Evolutionary conservation across 2,797 vertebrate genomes (phyloP).

Genomic region (Taenioides sp.): DNA sequence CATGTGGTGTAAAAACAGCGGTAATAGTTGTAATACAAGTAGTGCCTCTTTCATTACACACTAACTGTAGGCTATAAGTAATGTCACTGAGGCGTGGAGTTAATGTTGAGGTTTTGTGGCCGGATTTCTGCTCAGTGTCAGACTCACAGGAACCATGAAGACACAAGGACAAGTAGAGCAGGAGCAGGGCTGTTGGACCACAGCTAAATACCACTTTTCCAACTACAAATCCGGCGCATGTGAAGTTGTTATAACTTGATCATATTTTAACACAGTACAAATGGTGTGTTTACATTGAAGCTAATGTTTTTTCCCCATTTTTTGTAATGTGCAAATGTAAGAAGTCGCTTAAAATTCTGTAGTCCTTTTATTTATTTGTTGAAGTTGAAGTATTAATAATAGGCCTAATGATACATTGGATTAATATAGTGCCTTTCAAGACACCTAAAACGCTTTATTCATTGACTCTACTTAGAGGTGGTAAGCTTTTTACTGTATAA

Average conservation of each 20-base stretch:
- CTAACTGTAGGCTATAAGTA: conserved; percentile 24
- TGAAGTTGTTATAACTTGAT: not conserved
- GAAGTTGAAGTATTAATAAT: too few species aligned
- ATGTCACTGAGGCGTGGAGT: conserved; percentile 29
- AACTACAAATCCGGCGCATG: not conserved
- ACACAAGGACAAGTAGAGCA: conserved; percentile 59
- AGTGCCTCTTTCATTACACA: conserved; percentile 41
- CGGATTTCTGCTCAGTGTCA: conserved; percentile 57
- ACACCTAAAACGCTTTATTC: too few species aligned
- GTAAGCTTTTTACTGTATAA: too few species aligned
- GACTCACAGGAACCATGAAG: conserved; percentile 42
- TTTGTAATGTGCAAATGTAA: too few species aligned
- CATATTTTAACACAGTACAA: not conserved
- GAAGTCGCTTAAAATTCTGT: too few species aligned
- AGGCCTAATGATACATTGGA: too few species aligned
- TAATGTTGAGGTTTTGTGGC: conserved; percentile 47
- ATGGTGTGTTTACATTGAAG: too few species aligned
- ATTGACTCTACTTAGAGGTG: too few species aligned
- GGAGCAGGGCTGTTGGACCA: conserved; percentile 43
- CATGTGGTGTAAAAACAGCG: conserved; percentile 33
- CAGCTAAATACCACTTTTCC: conserved; percentile 30
- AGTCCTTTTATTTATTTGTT: too few species aligned
- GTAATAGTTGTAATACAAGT: conserved; percentile 27
- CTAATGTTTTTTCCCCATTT: too few species aligned
- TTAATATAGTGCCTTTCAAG: too few species aligned